Conservation (phyloP, 2,888 invertebrate species). For the Arctia plantaginis region DNA sequence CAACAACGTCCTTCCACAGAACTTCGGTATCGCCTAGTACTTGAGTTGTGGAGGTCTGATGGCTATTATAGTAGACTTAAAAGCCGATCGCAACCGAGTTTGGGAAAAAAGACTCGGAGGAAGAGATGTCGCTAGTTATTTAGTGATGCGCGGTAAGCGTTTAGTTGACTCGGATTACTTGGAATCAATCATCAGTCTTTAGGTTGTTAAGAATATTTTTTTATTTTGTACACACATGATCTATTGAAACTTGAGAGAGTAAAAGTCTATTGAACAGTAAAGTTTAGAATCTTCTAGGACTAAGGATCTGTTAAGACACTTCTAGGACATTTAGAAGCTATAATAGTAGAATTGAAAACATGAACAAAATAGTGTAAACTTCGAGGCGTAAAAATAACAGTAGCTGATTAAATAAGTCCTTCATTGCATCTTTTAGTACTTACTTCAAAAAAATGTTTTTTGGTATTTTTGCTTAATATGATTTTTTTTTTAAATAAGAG, state of each 20-base stretch:
- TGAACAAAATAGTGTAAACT: not conserved
- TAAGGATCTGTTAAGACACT: too few relatives aligned
- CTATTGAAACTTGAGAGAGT: not conserved
- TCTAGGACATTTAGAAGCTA: not conserved
- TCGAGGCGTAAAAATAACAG: not conserved
- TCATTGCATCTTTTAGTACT: not conserved
- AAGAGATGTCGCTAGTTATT: not conserved
- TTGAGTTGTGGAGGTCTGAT: too few relatives aligned
- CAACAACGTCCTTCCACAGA: too few relatives aligned
- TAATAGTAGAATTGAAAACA: not conserved
- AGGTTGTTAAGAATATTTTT: not conserved
- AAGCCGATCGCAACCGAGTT: too few relatives aligned
- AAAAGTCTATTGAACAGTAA: not conserved
- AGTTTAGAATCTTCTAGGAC: too few relatives aligned
- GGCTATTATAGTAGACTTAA: too few relatives aligned
- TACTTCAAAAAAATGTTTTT: not conserved
- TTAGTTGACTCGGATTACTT: not conserved
- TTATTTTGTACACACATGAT: not conserved
- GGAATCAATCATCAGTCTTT: not conserved
- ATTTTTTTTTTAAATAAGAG: too few relatives aligned
- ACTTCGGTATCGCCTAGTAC: too few relatives aligned
- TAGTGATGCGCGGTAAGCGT: not conserved
- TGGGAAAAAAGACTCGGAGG: too few relatives aligned
- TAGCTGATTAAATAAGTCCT: not conserved
- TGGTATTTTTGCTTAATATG: not conserved